Conservation (phyloP, 2,113 vertebrate species). For the Nyctibius bracteatus region DNA sequence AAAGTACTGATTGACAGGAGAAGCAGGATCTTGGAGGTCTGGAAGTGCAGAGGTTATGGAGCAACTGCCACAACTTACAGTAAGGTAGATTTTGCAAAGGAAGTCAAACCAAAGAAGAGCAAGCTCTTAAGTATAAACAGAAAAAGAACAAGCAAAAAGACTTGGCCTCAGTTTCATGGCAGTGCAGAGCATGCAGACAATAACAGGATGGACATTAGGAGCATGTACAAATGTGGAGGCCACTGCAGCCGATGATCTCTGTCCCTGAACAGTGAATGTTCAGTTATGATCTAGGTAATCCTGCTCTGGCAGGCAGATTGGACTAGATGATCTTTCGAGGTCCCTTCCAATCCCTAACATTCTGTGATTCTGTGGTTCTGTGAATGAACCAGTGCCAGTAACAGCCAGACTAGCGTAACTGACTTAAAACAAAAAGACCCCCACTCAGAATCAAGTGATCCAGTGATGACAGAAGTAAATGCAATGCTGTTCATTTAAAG, state of each 20-base stretch:
- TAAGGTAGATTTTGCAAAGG: neutral
- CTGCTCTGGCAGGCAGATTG: too few relatives aligned
- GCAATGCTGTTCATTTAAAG: neutral
- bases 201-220: neutral
- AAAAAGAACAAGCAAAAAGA: neutral
- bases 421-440: neutral
- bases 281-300: too few relatives aligned
- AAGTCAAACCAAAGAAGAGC: neutral
- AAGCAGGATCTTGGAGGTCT: neutral
- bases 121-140: neutral
- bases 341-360: too few relatives aligned
- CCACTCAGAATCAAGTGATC: neutral
- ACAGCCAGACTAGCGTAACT: neutral
- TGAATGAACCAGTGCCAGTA: neutral
- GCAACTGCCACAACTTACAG: neutral
- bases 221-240: neutral
- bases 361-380: too few relatives aligned
- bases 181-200: neutral
- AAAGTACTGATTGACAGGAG: neutral
- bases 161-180: neutral
- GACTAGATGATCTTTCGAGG: too few relatives aligned
- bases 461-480: neutral
- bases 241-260: neutral
- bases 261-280: neutral
- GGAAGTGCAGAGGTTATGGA: neutral